Evolutionary conservation across 1,140 invertebrate species (phyloP), one percentile per base, ranked within the genome.

Genomic region (Halesus radiatus): DNA sequence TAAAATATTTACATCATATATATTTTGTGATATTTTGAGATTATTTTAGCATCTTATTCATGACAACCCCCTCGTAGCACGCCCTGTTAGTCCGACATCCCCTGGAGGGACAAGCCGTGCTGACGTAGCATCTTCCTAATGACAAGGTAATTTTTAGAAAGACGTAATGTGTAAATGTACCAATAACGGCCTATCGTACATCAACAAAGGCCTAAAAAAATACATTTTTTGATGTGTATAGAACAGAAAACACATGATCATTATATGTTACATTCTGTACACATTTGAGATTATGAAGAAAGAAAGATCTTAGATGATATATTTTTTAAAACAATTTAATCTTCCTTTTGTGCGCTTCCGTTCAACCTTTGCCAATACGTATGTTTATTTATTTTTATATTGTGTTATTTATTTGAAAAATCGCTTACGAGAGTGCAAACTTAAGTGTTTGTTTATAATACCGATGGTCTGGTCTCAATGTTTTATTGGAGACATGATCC

Each of bases 21-120:
- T 45, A 45, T 45, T 45, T 45, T 18, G 68, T 72, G 68, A 72
- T 72, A 72, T 72, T 72, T 72, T 54, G 68, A 72, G 68, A 72
- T 72, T 72, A 72, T 52, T 72, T 72, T 72, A 52, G 13, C 37
- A 10, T 20, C 45, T 50, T 70, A 50, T 52, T 53, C 62, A n/a
- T 66, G 62, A 66, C 62, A n/a, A 60, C 37, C 37, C 32, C 37
- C 10, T 45, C 10, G 10, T 45, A 13, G 37, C 10, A 45, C 37
- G 37, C 37, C 1, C 8, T 10, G 37, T 45, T 45, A 45, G 37
- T 13, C 37, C 13, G 37, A 45, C 37, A 45, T 45, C 37, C 37
- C 37, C 37, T 6, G 32, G 32, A 29, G 32, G 32, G 32, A 37
- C 32, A 8, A 37, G 32, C 32, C 37, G 37, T 45, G 10, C 37